Conservation (phyloP, 2,113 vertebrate species). For the Xyliphius kryptos region DNA sequence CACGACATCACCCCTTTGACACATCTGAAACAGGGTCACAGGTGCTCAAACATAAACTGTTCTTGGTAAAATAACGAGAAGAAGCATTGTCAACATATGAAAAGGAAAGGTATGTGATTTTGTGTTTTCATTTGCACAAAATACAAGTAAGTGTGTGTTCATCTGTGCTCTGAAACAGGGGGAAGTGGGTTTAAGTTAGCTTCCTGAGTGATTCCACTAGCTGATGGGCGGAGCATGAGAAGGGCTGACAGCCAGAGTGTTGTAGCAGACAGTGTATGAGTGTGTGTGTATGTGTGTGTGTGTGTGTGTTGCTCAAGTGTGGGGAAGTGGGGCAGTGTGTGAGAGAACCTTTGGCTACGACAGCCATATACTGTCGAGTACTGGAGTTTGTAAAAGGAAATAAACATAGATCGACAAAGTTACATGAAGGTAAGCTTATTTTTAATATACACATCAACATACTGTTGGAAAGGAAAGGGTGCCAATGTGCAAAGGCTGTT, state of each 20-base stretch:
- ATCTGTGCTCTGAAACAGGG: slow-evolving; percentile 14
- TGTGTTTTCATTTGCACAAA: neutral
- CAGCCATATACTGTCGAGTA: neutral
- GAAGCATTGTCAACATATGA: neutral
- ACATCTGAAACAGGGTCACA: slow-evolving; percentile 9
- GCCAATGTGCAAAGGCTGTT: slow-evolving; percentile 1
- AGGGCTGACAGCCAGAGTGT: slow-evolving; percentile 37
- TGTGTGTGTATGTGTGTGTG: slow-evolving; percentile 13
- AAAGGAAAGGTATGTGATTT: slow-evolving; percentile 3
- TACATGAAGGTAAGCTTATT: slow-evolving; percentile 22
- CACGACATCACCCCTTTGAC: neutral
- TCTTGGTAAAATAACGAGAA: neutral
- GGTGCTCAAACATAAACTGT: slow-evolving; percentile 8
- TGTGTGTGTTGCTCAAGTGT: slow-evolving; percentile 19
- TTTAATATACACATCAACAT: neutral
- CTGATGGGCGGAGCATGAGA: slow-evolving; percentile 37
- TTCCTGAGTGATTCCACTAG: slow-evolving; percentile 39
- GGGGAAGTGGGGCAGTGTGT: slow-evolving; percentile 9
- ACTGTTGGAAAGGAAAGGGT: slow-evolving; percentile 9
- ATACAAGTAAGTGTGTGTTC: slow-evolving; percentile 14
- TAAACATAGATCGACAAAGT: neutral
- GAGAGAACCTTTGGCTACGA: slow-evolving; percentile 22
- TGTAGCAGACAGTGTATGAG: slow-evolving; percentile 31
- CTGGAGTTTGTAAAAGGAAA: neutral
- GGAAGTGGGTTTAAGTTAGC: slow-evolving; percentile 42